Base-by-base conservation (phyloP, 2,113 vertebrate species). In the Perca fluviatilis region DNA sequence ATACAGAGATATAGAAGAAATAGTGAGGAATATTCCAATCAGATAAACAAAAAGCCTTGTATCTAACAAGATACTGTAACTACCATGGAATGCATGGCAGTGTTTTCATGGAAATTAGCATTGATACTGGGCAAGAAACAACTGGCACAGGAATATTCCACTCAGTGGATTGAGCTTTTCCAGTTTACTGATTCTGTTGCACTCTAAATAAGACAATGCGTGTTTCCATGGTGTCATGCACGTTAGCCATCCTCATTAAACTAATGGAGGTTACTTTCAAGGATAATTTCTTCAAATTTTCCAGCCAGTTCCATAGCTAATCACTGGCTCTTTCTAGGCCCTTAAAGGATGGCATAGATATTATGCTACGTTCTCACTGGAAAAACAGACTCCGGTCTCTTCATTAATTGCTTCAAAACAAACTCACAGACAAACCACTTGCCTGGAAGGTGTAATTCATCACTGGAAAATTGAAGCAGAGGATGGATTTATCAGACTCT, bases 371-470 rank as follows among this genome's bases (percentile, higher is more conserved):
- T 21, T 30, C 63, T 84, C 46, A 72, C 18, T 61, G 74, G 66
- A 60, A 72, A 78, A 78, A 79, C 49, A 68, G 64, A 74, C 61
- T 73, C 64, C 18, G 11, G 70, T 60, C 61, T 68, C 43, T 76
- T 51, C 79, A 65, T 78, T 84, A 86, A 70, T 66, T 77, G 78
- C 79, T 67, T 82, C 33, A 53, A 73, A 80, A 77, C 71, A 49
- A 79, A 84, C 74, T 79, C 74, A 50, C 73, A 21, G 78, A 67
- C 58, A 69, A 27, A 46, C 67, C 23, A 25, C 46, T 79, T 81
- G 36, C 86, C 77, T 16, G 49, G 4, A 30, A 79, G 54, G 46
- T 56, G 47, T 65, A 73, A 88, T 86, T 75, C 40, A 58, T 86
- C 84, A 81, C 68, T 54, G 71, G 66, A 81, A 60, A 86, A 69